A percentile compares a stretch with the other conserved stretches of the same genome.
Conservation (phyloP, 1,140 invertebrate genomes). For the Drosophila asahinai region DNA sequence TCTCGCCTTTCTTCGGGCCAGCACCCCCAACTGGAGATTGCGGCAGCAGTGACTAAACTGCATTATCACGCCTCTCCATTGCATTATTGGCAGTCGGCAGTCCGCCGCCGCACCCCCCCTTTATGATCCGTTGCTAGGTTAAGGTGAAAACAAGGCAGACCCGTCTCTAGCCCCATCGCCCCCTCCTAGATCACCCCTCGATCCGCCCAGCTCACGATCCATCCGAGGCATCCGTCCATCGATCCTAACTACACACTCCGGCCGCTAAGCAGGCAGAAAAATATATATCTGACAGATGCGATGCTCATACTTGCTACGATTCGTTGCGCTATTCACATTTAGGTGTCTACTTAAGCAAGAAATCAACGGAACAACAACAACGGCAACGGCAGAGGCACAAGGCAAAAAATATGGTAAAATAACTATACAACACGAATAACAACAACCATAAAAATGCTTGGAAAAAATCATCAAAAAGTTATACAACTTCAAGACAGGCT, state of each 20-base stretch:
- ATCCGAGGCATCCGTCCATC: slow-evolving; percentile 44
- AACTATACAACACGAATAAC: slow-evolving; percentile 29
- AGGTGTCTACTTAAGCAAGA: slow-evolving; percentile 81
- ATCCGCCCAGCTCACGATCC: slow-evolving; percentile 20
- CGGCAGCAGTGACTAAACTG: slow-evolving; percentile 78
- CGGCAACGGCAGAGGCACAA: neutral
- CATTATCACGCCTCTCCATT: slow-evolving; percentile 82
- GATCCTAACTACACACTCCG: slow-evolving; percentile 76
- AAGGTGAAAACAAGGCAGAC: slow-evolving; percentile 76
- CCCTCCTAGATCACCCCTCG: neutral
- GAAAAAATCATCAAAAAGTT: slow-evolving; percentile 73
- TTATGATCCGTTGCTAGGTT: slow-evolving; percentile 53
- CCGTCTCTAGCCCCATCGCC: neutral
- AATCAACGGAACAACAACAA: slow-evolving; percentile 44
- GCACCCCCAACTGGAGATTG: slow-evolving; percentile 37
- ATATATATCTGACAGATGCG: slow-evolving; percentile 82
- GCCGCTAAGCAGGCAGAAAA: slow-evolving; percentile 76
- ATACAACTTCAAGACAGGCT: slow-evolving; percentile 65
- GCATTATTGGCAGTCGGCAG: slow-evolving; percentile 76
- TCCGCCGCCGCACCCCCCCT: slow-evolving; percentile 19
- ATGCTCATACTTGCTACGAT: slow-evolving; percentile 76
- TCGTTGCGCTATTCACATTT: slow-evolving; percentile 83
- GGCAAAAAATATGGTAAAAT: slow-evolving; percentile 30
- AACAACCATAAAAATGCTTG: slow-evolving; percentile 46
- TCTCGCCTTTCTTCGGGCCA: neutral